phyloP scores from a whole-genome alignment of 2,888 invertebrate genomes.

The Scaptomyza cyrtandrae region DNA sequence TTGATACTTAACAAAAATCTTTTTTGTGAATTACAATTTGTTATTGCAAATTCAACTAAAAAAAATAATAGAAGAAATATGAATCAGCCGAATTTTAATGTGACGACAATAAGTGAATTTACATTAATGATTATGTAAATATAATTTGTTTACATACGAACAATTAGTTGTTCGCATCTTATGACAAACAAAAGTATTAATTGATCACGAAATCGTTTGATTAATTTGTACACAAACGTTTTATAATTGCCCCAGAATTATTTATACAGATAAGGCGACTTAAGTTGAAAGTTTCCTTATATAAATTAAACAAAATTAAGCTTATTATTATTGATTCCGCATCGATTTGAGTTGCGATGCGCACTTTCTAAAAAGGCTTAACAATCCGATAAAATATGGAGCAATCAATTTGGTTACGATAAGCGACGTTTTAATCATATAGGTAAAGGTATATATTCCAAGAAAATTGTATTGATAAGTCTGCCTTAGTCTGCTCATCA shows the following conservation, averaged over 20 bases:
- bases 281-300: not conserved
- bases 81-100: not conserved
- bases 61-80: not conserved
- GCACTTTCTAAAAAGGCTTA: not conserved
- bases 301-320: not conserved
- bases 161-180: not conserved
- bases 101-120: not conserved
- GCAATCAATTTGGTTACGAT: not conserved
- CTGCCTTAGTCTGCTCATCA: constrained; percentile 20
- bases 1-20: too few species aligned
- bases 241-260: not conserved
- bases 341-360: not conserved
- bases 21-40: not conserved
- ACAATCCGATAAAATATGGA: not conserved
- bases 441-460: not conserved
- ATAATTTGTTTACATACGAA: not conserved
- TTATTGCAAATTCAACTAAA: too few species aligned
- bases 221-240: too few species aligned
- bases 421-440: not conserved
- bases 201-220: not conserved
- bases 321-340: not conserved
- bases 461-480: not conserved
- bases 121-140: not conserved
- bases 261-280: too few species aligned
- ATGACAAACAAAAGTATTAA: not conserved